Evolutionary conservation across 2,888 invertebrate species (phyloP).

Genomic region (Allygus modestus): DNA sequence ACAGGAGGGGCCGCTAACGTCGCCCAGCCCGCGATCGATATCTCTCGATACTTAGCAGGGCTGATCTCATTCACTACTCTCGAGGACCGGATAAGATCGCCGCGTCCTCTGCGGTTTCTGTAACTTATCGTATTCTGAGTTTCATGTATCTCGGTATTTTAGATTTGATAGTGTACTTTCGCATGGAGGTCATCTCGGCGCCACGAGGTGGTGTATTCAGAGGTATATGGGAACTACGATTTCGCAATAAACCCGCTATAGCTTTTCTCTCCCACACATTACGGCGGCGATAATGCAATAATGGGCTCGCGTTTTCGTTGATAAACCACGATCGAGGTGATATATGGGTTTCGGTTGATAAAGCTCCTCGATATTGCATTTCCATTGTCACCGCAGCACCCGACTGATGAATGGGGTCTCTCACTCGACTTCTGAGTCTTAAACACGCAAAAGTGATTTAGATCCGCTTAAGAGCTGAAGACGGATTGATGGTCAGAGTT

Average conservation of each 20-base stretch:
- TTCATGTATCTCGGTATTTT: not conserved
- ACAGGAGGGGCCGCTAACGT: not conserved
- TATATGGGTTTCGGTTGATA: not conserved
- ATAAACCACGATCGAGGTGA: conserved; percentile 3
- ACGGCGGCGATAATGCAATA: not conserved
- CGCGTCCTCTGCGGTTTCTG: not conserved
- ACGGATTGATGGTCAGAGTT: too few relatives aligned
- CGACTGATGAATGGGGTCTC: not conserved
- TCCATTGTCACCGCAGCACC: not conserved
- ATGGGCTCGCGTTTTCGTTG: not conserved
- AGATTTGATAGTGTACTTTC: not conserved
- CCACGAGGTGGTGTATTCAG: not conserved
- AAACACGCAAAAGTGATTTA: not conserved
- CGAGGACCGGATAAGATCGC: not conserved
- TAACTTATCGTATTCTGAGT: not conserved
- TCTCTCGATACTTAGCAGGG: not conserved
- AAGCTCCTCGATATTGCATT: not conserved
- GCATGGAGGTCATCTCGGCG: not conserved
- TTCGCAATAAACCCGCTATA: not conserved
- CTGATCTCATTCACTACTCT: not conserved
- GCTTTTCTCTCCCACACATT: not conserved
- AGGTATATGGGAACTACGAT: too few relatives aligned
- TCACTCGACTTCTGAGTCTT: not conserved
- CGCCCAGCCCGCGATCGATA: not conserved
- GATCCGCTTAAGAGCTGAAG: too few relatives aligned